Evolutionary conservation across 64 coral and sea anemone genomes (phyloP), one percentile per base, ranked within the genome.

Genomic region (Montipora foliosa): DNA sequence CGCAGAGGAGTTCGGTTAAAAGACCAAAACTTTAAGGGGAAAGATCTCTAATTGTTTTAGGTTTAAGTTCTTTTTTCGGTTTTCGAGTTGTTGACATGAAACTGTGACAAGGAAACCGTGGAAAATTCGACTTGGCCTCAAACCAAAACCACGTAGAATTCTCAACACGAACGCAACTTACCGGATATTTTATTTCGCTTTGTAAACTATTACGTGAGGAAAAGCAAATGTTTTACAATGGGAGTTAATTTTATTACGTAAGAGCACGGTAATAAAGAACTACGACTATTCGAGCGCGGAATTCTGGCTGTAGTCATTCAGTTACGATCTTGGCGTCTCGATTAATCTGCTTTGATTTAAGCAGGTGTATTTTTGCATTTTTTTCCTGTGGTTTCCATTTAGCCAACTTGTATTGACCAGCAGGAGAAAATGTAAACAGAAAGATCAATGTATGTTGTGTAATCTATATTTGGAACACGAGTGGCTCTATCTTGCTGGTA

Each of bases 361-460:
- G 44, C 62, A 71, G 82, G 45, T 69, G 16, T 17, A 11, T n/a
- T 45, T 12, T 86, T 24, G 82, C 49, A 49, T 69, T 86, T 72
- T 49, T 71, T 72, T 44, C 4, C 66, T 4, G 19, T 12, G 47
- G 6, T 72, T 68, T 69, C 21, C 37, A 86, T 49, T 86, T 24
- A 1, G 47, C 15, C 60, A 64, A 49, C 64, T 12, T 5, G 8
- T 46, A 78, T 19, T 21, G 16, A 71, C 21, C 66, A 47, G 58
- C 17, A 17, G 66, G 82, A 71, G 44, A 37, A 58, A 49, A 47
- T 49, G 19, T 71, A 72, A 86, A 86, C n/a, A 86, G 6, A 52
- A 24, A 86, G 82, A 72, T 86, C 82, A 85, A 82, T 62, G 12
- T 4, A 29, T 62, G 53, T 60, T 82, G 52, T 62, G 48, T 83